phyloP scores from a whole-genome alignment of 2,113 vertebrate genomes.

The Helogale parvula region DNA sequence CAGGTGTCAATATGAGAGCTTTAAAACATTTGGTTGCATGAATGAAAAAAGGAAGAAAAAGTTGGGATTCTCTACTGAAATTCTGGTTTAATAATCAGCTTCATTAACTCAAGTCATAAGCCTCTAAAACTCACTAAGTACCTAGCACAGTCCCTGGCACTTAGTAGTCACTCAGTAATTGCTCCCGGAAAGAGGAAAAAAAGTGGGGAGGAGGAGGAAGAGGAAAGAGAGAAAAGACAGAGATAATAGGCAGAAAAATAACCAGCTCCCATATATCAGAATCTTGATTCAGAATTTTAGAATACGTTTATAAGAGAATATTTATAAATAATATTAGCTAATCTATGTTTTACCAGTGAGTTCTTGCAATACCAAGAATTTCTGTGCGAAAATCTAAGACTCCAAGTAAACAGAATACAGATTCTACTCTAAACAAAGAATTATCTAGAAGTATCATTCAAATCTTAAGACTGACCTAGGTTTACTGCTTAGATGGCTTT shows the following conservation, averaged over 20 bases:
- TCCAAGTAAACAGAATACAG: background rate
- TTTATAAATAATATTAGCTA: slow-evolving; percentile 4
- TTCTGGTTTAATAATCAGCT: background rate
- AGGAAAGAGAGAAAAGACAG: background rate
- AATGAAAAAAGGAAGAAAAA: slow-evolving; percentile 20
- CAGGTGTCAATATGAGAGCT: background rate
- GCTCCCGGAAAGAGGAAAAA: background rate
- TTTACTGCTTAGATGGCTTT: slow-evolving; percentile 20
- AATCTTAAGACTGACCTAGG: slow-evolving; percentile 35
- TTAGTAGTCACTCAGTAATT: background rate
- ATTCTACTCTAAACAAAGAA: slow-evolving; percentile 20
- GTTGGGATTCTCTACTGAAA: background rate
- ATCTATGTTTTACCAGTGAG: background rate
- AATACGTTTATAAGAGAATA: background rate
- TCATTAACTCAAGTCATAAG: background rate
- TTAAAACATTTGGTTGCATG: background rate
- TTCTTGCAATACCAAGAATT: slow-evolving; percentile 12
- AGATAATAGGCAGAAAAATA: slow-evolving; percentile 6
- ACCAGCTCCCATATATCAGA: background rate
- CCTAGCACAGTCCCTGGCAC: background rate
- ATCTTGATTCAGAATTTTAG: background rate
- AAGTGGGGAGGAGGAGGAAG: background rate
- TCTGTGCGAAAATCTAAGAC: background rate
- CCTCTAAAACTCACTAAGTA: background rate
- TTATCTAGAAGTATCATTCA: background rate